These are phyloP conservation scores for Drosophila pectinifera DNA, from an alignment of 1,140 invertebrate genomes.

Conservation along the genomic window DNA sequence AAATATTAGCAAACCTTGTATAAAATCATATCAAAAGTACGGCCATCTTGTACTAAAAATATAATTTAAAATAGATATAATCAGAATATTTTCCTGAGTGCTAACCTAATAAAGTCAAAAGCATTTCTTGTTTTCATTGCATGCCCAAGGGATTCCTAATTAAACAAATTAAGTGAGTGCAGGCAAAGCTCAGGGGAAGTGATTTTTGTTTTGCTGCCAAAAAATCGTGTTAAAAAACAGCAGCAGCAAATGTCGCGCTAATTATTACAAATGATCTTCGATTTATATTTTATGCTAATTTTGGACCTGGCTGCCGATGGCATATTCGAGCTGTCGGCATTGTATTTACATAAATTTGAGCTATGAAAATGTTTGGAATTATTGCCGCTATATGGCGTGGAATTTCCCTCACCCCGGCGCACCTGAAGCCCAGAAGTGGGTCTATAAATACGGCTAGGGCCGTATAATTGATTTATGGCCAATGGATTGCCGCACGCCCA, in stretches of 20 bases:
- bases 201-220: slow-evolving; percentile 31
- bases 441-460: slow-evolving; percentile 42
- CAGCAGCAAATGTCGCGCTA: slow-evolving; percentile 64
- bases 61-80: neutral
- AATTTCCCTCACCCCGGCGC: slow-evolving; percentile 31
- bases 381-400: slow-evolving; percentile 29
- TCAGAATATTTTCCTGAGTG: neutral
- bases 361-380: slow-evolving; percentile 68
- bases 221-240: slow-evolving; percentile 55
- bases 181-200: slow-evolving; percentile 9
- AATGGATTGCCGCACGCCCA: slow-evolving; percentile 70
- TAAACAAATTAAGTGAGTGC: slow-evolving; percentile 70
- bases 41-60: too few relatives aligned
- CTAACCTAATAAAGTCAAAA: slow-evolving; percentile 62
- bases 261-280: slow-evolving; percentile 79
- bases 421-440: slow-evolving; percentile 56
- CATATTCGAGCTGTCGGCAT: slow-evolving; percentile 56
- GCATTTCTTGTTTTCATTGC: slow-evolving; percentile 34
- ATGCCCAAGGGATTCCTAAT: slow-evolving; percentile 67
- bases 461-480: slow-evolving; percentile 81
- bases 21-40: too few relatives aligned
- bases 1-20: too few relatives aligned
- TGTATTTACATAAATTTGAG: slow-evolving; percentile 55
- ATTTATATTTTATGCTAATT: slow-evolving; percentile 67
- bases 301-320: slow-evolving; percentile 8